A percentile compares a stretch with the other conserved stretches of the same genome.
Evolutionary conservation across 2,888 invertebrate genomes (phyloP).

Genomic region (Spodoptera littoralis): DNA sequence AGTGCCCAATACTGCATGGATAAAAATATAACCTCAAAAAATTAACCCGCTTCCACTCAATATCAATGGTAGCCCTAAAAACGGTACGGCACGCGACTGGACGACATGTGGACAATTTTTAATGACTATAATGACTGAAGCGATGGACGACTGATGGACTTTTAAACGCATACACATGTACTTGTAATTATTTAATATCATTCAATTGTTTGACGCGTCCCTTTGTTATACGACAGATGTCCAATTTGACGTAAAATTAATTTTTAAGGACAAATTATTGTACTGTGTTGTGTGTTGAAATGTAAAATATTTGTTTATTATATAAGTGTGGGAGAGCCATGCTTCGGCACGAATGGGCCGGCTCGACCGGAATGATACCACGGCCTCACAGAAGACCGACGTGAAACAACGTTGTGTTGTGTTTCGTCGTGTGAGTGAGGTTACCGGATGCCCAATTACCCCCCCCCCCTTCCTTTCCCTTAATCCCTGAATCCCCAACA

Average conservation of each 20-base stretch:
- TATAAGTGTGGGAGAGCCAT: too few species aligned
- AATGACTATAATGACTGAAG: conserved; percentile 61
- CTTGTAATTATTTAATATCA: conserved; percentile 67
- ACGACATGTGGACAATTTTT: conserved; percentile 59
- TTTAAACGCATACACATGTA: conserved; percentile 74
- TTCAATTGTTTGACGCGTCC: conserved; percentile 50
- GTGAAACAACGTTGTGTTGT: too few species aligned
- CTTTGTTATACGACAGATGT: conserved; percentile 38
- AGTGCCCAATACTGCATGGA: too few species aligned
- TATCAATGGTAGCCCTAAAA: conserved; percentile 25
- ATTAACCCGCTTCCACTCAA: conserved; percentile 22
- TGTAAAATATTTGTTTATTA: conserved; percentile 1
- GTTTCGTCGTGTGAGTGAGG: too few species aligned
- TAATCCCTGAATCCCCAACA: too few species aligned
- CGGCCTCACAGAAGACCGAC: too few species aligned
- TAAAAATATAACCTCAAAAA: too few species aligned
- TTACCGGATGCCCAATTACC: too few species aligned
- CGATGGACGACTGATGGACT: conserved; percentile 63
- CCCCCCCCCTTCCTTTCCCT: too few species aligned
- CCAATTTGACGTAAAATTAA: conserved; percentile 43
- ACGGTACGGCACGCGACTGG: conserved; percentile 62
- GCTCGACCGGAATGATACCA: too few species aligned
- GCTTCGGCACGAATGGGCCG: too few species aligned
- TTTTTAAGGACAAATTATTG: conserved; percentile 50
- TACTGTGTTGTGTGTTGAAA: conserved; percentile 6